Base-by-base conservation (phyloP, 1,140 invertebrate species). In the Psilanteris sp. region DNA sequence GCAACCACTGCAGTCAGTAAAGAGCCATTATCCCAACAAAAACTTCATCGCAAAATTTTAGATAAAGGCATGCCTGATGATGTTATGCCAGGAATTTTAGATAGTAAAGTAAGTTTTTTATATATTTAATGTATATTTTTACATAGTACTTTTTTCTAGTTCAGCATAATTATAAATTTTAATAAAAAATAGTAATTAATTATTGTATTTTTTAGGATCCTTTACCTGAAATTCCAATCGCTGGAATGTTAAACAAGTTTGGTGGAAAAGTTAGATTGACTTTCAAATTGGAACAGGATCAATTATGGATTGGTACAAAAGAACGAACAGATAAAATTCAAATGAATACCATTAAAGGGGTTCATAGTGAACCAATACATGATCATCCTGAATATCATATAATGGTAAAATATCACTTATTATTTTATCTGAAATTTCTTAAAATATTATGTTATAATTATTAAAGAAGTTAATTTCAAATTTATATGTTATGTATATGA, bases 251-350 rank as follows among this genome's bases (percentile, higher is more conserved):
- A 64, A 97, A 97, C 85, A 96, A 96, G 85, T 91, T 92, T 78
- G 96, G 96, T n/a, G 94, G 95, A 1, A 97, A 97, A 91, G 95
- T 97, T 36, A 90, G 96, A 80, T 89, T 98, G 48, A 97, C 96
- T 27, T 97, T 98, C 84, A 98, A 97, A 90, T 89, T 97, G 76
- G 96, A 97, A 87, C 90, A 93, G 57, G 96, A 97, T 87, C 95
- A 98, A 85, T 87, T 98, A 4, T 98, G 96, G 96, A 93, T 97
- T 43, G 96, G 96, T 29, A 97, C 96, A 9, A 97, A 97, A 90
- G 96, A 98, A 89, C 90, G 96, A 78, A 98, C 96, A 73, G 95
- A 97, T 79, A 98, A 97, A 89, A 91, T 98, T 81, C 92, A 94
- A 62, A 96, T 98, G 94, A 94, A 92, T 79, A 94, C 95, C 15